phyloP scores from a whole-genome alignment of 2,113 vertebrate genomes.

The Oostethus manadensis region DNA sequence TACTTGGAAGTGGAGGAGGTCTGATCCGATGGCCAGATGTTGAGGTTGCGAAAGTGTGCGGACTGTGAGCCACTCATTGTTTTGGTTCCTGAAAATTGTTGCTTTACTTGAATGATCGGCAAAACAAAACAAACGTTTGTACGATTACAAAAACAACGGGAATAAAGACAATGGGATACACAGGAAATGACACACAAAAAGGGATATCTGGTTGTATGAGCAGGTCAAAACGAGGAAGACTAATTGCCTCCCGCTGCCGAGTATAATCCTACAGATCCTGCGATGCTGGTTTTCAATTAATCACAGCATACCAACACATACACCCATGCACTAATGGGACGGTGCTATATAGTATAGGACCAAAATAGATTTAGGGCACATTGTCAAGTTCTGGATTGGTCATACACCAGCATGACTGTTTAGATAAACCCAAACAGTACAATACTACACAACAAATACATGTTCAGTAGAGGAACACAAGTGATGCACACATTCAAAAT shows the following conservation, averaged over 20 bases:
- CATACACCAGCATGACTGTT: too few relatives aligned
- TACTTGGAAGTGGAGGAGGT: constrained; percentile 43
- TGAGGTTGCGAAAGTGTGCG: constrained; percentile 58
- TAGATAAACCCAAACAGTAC: too few relatives aligned
- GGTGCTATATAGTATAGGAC: neutral
- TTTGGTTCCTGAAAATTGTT: constrained; percentile 32
- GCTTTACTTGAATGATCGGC: constrained; percentile 10
- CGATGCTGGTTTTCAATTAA: constrained; percentile 40
- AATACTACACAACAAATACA: too few relatives aligned
- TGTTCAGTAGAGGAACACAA: too few relatives aligned
- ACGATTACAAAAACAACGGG: neutral
- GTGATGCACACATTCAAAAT: too few relatives aligned
- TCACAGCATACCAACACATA: constrained; percentile 16
- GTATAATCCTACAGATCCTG: constrained; percentile 43
- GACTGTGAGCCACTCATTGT: constrained; percentile 46
- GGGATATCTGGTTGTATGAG: constrained; percentile 14
- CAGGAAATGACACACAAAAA: constrained; percentile 1
- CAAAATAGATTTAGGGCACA: neutral
- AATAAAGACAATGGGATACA: constrained; percentile 5
- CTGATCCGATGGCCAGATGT: constrained; percentile 52
- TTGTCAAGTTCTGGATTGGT: too few relatives aligned
- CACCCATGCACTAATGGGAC: constrained; percentile 1
- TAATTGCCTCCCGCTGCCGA: constrained; percentile 22
- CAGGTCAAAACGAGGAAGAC: constrained; percentile 26
- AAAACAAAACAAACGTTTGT: constrained; percentile 10